Base-by-base conservation (phyloP, 2,797 vertebrate species). In the Chaenodraco wilsoni region DNA sequence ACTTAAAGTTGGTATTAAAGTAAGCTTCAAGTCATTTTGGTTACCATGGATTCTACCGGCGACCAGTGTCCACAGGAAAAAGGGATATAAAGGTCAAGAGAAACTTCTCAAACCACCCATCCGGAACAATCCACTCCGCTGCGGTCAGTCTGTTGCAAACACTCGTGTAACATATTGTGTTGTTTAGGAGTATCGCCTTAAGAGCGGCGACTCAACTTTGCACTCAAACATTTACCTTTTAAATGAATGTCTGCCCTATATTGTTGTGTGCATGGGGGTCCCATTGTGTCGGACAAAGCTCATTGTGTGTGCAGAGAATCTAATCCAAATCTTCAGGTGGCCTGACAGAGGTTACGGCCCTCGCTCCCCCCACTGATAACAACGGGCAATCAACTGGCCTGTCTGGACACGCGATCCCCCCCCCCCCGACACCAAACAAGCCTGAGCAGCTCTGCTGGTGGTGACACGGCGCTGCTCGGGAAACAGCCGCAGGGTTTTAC, bases 341-440 rank as follows among this genome's bases (percentile, higher is more conserved):
- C 65, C 86, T 88, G 82, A 86, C 81, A 82, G 78, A 84, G 84
- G 88, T 89, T 87, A 81, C 79, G 78, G 82, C 86, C 90, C 76
- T 82, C 70, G 73, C 84, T 84, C 75, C 85, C 76, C 65, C 79
- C 78, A 54, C 88, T 87, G 86, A 92, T 90, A 92, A 91, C 90
- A 89, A 88, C 91, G 87, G 76, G 92, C 87, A 89, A 93, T 92
- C 89, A 93, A 84, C 78, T 73, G 84, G 79, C 91, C 89, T 87
- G 94, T 88, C 89, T 86, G 87, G 86, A 91, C 93, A 85, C 66
- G 91, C 80, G 33, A 78, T 84, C 72, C 65, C 74, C 79, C 66
- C 79, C 66, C 33, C 33, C 33, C 33, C 33, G 33, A 37, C 33
- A 37, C 33, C 69, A 87, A 91, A 86, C 92, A 87, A 89, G 84